Evolutionary conservation across 2,797 vertebrate species (phyloP), one percentile per base, ranked within the genome.

Genomic region (Muscicapa comitata): DNA sequence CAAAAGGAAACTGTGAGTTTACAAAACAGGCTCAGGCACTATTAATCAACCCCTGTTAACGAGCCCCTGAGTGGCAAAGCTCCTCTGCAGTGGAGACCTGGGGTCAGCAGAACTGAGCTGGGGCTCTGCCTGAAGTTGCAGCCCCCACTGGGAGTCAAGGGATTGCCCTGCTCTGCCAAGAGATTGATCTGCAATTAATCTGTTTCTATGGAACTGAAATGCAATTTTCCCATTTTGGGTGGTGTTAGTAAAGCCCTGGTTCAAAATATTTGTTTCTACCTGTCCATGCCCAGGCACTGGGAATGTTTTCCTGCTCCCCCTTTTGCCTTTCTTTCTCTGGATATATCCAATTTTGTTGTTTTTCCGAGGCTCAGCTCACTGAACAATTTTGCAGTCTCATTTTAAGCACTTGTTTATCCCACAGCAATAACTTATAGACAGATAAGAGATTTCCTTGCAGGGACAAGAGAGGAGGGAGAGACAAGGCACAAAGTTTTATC

Each of bases 201-300:
- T 31, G 6, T 66, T 86, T 48, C 55, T 40, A 1, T 10, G 38
- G 37, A 88, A 24, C 24, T 19, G 53, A 72, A 48, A 31, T 47
- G 31, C 35, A 24, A 21, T 45, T 82, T 70, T 48, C 35, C 8
- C 23, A 4, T 45, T 75, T 66, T 40, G 31, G 48, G 26, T 3
- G 33, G 7, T 10, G 17, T 15, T 21, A 11, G 15, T 55, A 63
- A 73, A 90, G 17, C 20, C 33, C 42, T 28, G 28, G 4, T 73
- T 48, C 0, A 0, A 54, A 80, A 25, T 37, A 24, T 6, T 79
- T 66, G 21, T 55, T 28, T 86, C 38, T 54, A 3, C 21, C 73
- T 65, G 26, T 19, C 55, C 4, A 0, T 37, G 38, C 54, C 70
- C 31, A 45, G 45, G 29, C 61, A 38, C 11, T 7, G 29, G 12